Base-by-base conservation (phyloP, 1,140 invertebrate species). In the Drosophila punjabiensis region DNA sequence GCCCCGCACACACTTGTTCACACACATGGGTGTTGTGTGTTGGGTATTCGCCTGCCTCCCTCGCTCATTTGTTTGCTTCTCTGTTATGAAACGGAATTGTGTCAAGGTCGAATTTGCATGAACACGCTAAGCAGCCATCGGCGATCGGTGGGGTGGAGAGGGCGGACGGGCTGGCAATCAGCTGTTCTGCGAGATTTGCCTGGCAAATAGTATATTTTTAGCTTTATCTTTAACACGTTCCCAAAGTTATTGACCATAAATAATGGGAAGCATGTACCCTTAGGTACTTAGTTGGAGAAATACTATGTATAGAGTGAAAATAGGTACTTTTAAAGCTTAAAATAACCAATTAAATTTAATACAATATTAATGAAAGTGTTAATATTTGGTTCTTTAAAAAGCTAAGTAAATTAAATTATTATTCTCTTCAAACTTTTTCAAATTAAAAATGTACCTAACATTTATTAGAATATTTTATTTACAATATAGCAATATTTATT, bases 21-120 rank as follows among this genome's bases (percentile, higher is more conserved):
- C 35, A 39, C 79, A 63, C 61, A 71, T 47, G 52, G 37, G 56
- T 73, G 32, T 69, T 62, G 56, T 73, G 32, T 69, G 41, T 20
- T 53, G 56, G 35, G 11, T 59, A 56, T 14, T 10, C 33, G 24
- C 70, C 41, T 78, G 56, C 85, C 84, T 79, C 81, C 85, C 81
- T 74, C 81, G 77, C 81, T 81, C 84, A 69, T 82, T 79, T 89
- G 75, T 89, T 90, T 90, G 85, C 82, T 90, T 84, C 52, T 89
- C 81, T 85, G 86, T 89, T 90, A 79, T 89, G 85, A 90, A 89
- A 90, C 76, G 79, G 76, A 89, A 89, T 89, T 89, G 85, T 89
- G 85, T 89, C 85, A 89, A 89, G 85, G 85, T 90, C 85, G 76
- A 85, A 89, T 89, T 89, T 89, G 87, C 85, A 89, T 89, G 86